phyloP scores from a whole-genome alignment of 2,797 vertebrate species.

The Sebastolobus altivelis region DNA sequence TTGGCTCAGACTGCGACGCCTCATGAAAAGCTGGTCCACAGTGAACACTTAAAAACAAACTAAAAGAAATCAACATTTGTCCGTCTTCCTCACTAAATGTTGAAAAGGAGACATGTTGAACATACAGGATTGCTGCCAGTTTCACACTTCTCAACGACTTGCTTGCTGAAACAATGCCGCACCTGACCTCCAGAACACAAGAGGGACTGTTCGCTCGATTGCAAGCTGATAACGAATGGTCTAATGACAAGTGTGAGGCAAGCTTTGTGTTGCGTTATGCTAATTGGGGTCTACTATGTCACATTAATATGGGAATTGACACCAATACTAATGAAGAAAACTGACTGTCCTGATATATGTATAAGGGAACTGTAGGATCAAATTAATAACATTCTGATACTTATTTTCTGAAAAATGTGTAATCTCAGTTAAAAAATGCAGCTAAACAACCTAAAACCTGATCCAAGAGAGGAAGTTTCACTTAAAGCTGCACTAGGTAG shows the following conservation, averaged over 20 bases:
- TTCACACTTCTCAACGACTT: not conserved
- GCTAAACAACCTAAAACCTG: not conserved
- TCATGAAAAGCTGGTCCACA: not conserved
- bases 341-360: not conserved
- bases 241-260: not conserved
- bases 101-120: not conserved
- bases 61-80: not conserved
- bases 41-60: constrained; percentile 9
- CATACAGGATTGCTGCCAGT: not conserved
- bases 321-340: constrained; percentile 13
- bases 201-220: not conserved
- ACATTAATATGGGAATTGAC: not conserved
- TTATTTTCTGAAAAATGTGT: not conserved
- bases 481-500: too few relatives aligned
- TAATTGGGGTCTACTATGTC: constrained; percentile 17
- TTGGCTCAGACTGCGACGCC: not conserved
- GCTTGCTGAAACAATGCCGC: not conserved
- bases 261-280: not conserved
- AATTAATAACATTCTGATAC: not conserved
- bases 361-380: not conserved
- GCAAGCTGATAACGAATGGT: not conserved
- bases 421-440: not conserved
- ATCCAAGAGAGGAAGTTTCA: not conserved
- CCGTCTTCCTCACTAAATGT: not conserved
- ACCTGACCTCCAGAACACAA: constrained; percentile 1